Base-by-base conservation (phyloP, 1,140 invertebrate genomes). In the Meloidogyne floridensis region DNA sequence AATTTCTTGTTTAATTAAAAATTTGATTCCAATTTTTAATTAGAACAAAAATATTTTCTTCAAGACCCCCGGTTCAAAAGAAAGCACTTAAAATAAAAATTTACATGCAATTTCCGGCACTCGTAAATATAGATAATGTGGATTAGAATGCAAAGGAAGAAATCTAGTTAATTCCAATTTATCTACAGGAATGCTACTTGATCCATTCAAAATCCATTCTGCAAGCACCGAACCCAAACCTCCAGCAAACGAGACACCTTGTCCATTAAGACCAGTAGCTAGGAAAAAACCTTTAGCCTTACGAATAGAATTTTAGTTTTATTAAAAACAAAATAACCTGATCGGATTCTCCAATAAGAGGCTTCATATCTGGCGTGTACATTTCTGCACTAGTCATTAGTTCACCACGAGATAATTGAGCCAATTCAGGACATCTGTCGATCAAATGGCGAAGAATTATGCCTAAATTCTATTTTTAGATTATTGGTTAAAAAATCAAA, bases 181-280 rank as follows among this genome's bases (percentile, higher is more conserved):
- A 88, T 96, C 95, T 90, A 97, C 93, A 88, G 97, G 95, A 85
- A 94, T 92, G 9, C 7, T 20, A 1, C 51, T 51, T 47, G 80
- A 13, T 0, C 94, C 95, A 83, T 94, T 93, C 0, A 94, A 92
- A 59, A 99, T 96, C 88, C 95, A 93, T 89, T 98, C 94, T 3
- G 95, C 94, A 8, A 96, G 94, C 0, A 95, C 93, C 87, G 94
- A 93, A 0, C 96, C 97, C n/a, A 97, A 94, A 43, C 96, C 97
- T 3, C 96, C 96, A 51, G 95, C 95, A 9, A 95, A 94, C 9
- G 94, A 94, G 73, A 97, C 94, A 42, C 96, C 96, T 72, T 95
- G 94, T 0, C 95, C 96, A 92, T 96, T 96, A 93, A 98, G 95
- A 54, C 96, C 97, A 79, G 95, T 95, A 4, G 96, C 95, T 32